A percentile compares a stretch with the other conserved stretches of the same genome.
These are phyloP conservation scores for Salticus scenicus DNA, from an alignment of 2,888 invertebrate species.

Conservation along the genomic window DNA sequence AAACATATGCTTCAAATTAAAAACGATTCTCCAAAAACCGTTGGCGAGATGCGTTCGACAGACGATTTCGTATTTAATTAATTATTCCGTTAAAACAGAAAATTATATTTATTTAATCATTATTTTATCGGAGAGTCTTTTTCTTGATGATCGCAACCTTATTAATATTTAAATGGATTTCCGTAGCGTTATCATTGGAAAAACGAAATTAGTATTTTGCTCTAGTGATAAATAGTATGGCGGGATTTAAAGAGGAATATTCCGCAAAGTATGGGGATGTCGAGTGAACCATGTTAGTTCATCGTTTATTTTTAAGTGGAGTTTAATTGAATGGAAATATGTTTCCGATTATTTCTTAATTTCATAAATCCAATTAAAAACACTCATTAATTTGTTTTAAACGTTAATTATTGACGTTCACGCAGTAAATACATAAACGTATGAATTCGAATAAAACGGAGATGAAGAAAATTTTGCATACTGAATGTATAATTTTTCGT, in stretches of 20 bases:
- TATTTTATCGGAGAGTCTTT: not conserved
- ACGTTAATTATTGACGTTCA: too few species aligned
- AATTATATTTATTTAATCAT: conserved; percentile 6
- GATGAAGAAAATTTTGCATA: too few species aligned
- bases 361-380: too few species aligned
- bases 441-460: too few species aligned
- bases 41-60: not conserved
- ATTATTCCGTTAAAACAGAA: not conserved
- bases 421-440: too few species aligned
- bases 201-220: conserved; percentile 3
- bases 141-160: conserved; percentile 3
- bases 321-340: not conserved
- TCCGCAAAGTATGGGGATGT: not conserved
- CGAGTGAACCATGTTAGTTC: not conserved
- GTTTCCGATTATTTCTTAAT: too few species aligned
- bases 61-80: not conserved
- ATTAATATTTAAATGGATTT: conserved; percentile 15
- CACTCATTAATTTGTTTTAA: too few species aligned
- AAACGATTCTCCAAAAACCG: not conserved
- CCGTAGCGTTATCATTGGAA: not conserved
- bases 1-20: not conserved
- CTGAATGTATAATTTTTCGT: too few species aligned
- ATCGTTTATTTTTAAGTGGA: not conserved
- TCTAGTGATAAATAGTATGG: not conserved
- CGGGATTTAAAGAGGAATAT: not conserved